Evolutionary conservation across 2,888 invertebrate genomes (phyloP), one percentile per base, ranked within the genome.

Genomic region (Ariolimax columbianus): DNA sequence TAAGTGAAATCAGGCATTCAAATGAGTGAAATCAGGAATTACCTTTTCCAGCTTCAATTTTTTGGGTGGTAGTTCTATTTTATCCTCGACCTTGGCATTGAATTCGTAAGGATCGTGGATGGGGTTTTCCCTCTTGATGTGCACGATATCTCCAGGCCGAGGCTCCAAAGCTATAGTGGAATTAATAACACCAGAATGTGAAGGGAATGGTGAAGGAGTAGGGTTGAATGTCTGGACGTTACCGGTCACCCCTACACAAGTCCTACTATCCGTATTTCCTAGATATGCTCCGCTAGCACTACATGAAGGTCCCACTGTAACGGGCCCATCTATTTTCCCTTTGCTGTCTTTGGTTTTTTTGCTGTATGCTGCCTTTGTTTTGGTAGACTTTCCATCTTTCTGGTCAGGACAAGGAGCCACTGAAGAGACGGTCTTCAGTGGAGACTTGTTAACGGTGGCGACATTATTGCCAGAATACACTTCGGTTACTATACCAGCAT

Each of bases 41-140:
- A 91, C 91, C 89, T 92, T 92, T 73, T 92, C 92, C 30, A 90
- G 78, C 87, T 92, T 92, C n/a, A 91, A 90, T 86, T 92, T 92
- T 89, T 92, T 92, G 38, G 91, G 89, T 4, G 91, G 91, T 70
- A 92, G 86, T 30, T 88, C 89, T 66, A 92, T 89, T 43, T 91
- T 91, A 86, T 92, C 92, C 85, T 92, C 92, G 63, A 91, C 91
- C 88, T 92, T 92, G 81, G 92, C 92, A 88, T 92, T 92, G 87
- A 92, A 92, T 79, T 92, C 92, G 86, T 92, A 92, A 1, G 92
- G 92, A 82, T 92, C 92, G 36, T 89, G 90, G 23, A 89, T 87
- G 40, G 90, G 88, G 36, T 90, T 89, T 84, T 91, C 90, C 86
- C 90, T 89, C 84, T 89, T 91, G 66, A 87, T 83, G 19, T 89